Base-by-base conservation (phyloP, 2,113 vertebrate genomes). In the Ceuthmochares aereus region DNA sequence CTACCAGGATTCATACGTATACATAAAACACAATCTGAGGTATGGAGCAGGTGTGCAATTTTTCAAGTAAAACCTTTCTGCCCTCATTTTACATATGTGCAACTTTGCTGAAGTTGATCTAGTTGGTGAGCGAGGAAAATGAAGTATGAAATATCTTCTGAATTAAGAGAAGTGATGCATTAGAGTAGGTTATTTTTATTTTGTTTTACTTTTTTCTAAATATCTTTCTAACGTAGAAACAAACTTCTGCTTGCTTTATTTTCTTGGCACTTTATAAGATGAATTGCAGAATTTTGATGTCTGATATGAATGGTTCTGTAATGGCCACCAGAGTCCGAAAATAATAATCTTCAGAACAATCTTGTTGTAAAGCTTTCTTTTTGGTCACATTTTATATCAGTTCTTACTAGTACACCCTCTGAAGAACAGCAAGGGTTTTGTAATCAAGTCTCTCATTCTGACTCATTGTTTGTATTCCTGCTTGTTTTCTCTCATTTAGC, bases 11-110 rank as follows among this genome's bases (percentile, higher is more conserved):
- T 63, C 60, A 60, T 62, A 32, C 1, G 1, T 16, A 26, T 30
- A 73, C 74, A 22, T 91, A 72, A 97, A 92, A 37, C 25, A 21
- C 37, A n/a, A 12, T 14, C 42, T 78, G 90, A 51, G 19, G 9
- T 0, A 15, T 4, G 29, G 80, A 75, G 21, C 6, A 45, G 55
- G 11, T 25, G 37, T 37, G 37, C 29, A 15, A 3, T 27, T 59
- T 56, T 75, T 29, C 21, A 80, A 68, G 52, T 12, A 40, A 83
- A 90, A 26, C 32, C 26, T 63, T 49, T 36, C 55, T 77, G 59
- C 37, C 45, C 56, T 84, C 8, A 0, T 55, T 79, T 77, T 63
- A 54, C 3, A 1, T 17, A 0, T 0, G 4, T 23, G 29, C 10
- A 14, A 1, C 63, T 55, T 32, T 6, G 51, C 12, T 86, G 7